Conservation (phyloP, 2,888 invertebrate genomes). For the Lapara coniferarum region DNA sequence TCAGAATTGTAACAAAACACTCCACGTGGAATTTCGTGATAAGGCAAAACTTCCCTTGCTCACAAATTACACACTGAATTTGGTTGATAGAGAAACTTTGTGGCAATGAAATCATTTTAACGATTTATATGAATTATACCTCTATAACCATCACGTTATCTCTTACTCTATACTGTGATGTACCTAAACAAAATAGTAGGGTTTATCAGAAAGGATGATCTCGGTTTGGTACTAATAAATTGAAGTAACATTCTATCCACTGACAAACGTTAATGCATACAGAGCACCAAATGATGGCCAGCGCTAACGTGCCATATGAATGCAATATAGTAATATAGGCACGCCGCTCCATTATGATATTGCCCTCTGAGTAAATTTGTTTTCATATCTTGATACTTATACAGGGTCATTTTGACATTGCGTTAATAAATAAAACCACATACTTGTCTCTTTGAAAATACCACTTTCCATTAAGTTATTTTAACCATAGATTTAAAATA, state of each 20-base stretch:
- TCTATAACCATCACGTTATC: not conserved
- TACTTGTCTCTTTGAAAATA: too few relatives aligned
- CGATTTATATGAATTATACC: not conserved
- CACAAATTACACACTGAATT: constrained; percentile 79
- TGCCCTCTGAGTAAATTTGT: constrained; percentile 78
- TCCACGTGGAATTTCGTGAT: constrained; percentile 81
- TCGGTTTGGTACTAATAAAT: not conserved
- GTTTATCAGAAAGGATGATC: not conserved
- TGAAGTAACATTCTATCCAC: not conserved
- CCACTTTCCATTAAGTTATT: too few relatives aligned
- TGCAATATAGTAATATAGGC: constrained; percentile 66
- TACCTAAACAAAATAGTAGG: too few relatives aligned
- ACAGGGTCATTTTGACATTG: too few relatives aligned
- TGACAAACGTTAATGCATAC: constrained; percentile 51
- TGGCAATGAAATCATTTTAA: constrained; percentile 76
- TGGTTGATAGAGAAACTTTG: constrained; percentile 79
- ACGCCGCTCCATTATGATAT: constrained; percentile 79
- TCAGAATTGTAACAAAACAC: constrained; percentile 74
- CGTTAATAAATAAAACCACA: too few relatives aligned
- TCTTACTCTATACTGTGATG: not conserved
- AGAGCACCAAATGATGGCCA: constrained; percentile 53
- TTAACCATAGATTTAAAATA: too few relatives aligned
- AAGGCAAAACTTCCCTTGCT: constrained; percentile 76
- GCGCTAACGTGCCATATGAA: constrained; percentile 57
- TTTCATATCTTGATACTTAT: constrained; percentile 60